Evolutionary conservation across 2,797 vertebrate species (phyloP), one percentile per base, ranked within the genome.

Genomic region (Amblyraja radiata): DNA sequence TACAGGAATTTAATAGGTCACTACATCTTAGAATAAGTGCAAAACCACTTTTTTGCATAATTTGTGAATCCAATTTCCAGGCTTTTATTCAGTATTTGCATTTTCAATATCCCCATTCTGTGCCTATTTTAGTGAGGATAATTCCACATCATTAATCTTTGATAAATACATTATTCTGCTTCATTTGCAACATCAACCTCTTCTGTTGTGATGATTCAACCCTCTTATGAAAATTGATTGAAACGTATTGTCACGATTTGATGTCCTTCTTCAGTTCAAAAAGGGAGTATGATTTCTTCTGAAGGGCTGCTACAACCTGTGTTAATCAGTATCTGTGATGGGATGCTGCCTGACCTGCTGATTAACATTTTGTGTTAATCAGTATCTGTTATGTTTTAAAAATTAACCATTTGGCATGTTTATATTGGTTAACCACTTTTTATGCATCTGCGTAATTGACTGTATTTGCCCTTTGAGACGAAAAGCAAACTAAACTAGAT

Each of bases 341-440:
- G 46, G 46, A 54, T 54, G 46, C 46, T 54, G 46, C 46, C 46
- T 54, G 46, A 54, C 46, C 46, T 6, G 46, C 3, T 54, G 46
- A 54, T 54, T 54, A 54, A 54, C 46, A 54, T 54, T 83, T 2
- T 90, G n/a, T 68, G 32, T 90, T 32, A 90, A 36, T 36, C 14
- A 74, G 25, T 91, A 91, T 61, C 78, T 28, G 83, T 86, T 63
- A 18, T 61, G 25, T 61, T 28, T 86, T 58, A 61, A 86, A 86
- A n/a, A 86, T 84, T 83, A 83, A 88, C 84, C 14, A 14, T 65
- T 71, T 68, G 65, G 2, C 63, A 71, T 63, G 63, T 90, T 90
- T 90, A 90, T 90, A 16, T 73, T 71, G 65, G 88, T 74, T 91
- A 63, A 91, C 68, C 21, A 91, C 18, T 46, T 91, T 73, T 25